These are phyloP conservation scores for Nineta flava DNA, from an alignment of 2,888 invertebrate genomes.

Conservation along the genomic window DNA sequence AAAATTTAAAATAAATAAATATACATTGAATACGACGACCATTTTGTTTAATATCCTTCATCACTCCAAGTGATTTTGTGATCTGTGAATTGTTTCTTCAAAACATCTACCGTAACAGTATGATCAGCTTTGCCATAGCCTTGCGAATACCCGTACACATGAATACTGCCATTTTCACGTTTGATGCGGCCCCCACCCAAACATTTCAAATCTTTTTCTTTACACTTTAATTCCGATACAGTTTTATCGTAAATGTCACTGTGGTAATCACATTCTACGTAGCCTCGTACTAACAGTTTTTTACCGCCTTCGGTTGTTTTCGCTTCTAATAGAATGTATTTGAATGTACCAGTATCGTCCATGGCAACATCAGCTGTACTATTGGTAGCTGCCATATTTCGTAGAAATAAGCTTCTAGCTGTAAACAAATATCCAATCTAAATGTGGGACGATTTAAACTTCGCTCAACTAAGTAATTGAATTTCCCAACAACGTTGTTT, in stretches of 20 bases:
- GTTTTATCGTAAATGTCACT: not conserved
- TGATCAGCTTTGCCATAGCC: slow-evolving; percentile 89
- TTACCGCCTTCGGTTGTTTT: not conserved
- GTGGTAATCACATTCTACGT: not conserved
- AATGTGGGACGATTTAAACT: too few species aligned
- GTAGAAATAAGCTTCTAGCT: too few species aligned
- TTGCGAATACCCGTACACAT: slow-evolving; percentile 27
- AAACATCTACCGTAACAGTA: slow-evolving; percentile 50
- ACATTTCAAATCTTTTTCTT: not conserved
- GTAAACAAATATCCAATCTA: too few species aligned
- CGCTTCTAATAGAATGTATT: not conserved
- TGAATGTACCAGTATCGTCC: not conserved
- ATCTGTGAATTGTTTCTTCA: slow-evolving; percentile 55
- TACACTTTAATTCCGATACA: not conserved
- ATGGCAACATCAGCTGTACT: not conserved
- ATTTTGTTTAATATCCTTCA: slow-evolving; percentile 53
- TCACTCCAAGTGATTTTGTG: slow-evolving; percentile 70
- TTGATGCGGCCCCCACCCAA: slow-evolving; percentile 1
- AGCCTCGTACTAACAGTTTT: not conserved
- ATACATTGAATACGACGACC: too few species aligned
- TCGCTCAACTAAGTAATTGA: too few species aligned
- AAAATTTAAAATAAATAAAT: too few species aligned
- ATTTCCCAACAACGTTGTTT: too few species aligned
- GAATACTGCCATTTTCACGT: not conserved
- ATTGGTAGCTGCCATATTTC: not conserved